These are phyloP conservation scores for Drosophila nigrodunni DNA, from an alignment of 1,140 invertebrate genomes.

Conservation along the genomic window DNA sequence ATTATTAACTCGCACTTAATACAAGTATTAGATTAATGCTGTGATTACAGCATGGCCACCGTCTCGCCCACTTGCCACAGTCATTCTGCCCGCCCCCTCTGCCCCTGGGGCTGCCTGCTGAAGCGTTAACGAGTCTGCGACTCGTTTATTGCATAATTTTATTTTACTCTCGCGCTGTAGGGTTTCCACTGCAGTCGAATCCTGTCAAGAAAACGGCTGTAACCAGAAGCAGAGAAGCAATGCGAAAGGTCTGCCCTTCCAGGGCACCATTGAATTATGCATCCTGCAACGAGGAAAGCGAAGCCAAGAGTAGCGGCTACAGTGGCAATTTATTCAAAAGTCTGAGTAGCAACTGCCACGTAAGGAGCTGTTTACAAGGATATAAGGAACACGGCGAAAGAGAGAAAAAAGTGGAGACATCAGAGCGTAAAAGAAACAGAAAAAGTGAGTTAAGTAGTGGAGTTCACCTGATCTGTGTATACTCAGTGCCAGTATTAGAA, in stretches of 20 bases:
- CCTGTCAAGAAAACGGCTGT: background rate
- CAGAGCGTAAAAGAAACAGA: background rate
- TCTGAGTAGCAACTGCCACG: background rate
- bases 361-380: background rate
- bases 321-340: constrained; percentile 55
- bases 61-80: background rate
- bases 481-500: no score
- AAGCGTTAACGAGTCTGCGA: constrained; percentile 65
- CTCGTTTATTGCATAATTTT: constrained; percentile 67
- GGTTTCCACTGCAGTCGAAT: constrained; percentile 18
- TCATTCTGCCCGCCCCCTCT: background rate
- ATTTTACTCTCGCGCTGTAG: constrained; percentile 16
- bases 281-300: constrained; percentile 55
- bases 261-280: constrained; percentile 70
- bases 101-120: constrained; percentile 15
- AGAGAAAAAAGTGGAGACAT: no score
- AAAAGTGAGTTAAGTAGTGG: background rate
- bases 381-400: background rate
- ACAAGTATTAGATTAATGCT: constrained; percentile 74
- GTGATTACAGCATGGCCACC: constrained; percentile 51
- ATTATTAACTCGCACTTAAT: constrained; percentile 67
- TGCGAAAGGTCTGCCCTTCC: background rate
- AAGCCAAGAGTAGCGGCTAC: constrained; percentile 32
- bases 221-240: background rate
- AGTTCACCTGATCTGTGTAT: no score